A percentile compares a stretch with the other conserved stretches of the same genome.
Conservation (phyloP, 92 coral and sea anemone species). For the Porites divaricata region DNA sequence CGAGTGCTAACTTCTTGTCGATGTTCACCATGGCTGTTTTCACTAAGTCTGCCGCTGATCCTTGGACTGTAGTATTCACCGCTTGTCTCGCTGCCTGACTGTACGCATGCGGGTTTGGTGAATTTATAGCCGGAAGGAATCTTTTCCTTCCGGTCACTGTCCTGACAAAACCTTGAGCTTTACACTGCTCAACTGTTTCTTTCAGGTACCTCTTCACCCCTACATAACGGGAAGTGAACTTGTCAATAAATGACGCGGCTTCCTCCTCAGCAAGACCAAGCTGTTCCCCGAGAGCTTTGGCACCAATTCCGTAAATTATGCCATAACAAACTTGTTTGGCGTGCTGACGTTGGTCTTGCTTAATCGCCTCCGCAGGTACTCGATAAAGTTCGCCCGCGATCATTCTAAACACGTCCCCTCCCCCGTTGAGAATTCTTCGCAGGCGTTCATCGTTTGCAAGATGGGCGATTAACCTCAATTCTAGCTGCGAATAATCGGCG, state of each 20-base stretch:
- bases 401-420: conserved; percentile 98
- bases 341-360: conserved; percentile 90
- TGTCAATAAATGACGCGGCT: conserved; percentile 84
- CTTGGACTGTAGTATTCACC: conserved; percentile 98
- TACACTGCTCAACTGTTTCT: conserved; percentile 88
- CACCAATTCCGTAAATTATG: conserved; percentile 95
- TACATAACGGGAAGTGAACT: conserved; percentile 85
- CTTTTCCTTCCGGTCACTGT: conserved; percentile 89
- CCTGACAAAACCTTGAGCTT: conserved; percentile 80
- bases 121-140: conserved; percentile 83
- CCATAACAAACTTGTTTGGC: conserved; percentile 98
- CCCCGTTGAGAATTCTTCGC: conserved; percentile 81
- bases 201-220: conserved; percentile 83
- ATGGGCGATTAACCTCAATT: conserved; percentile 97
- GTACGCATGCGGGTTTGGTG: conserved; percentile 84
- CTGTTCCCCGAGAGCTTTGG: conserved; percentile 94
- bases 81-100: conserved; percentile 98
- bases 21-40: conserved; percentile 95
- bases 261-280: conserved; percentile 85
- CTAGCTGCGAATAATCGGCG: conserved; percentile 99
- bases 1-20: conserved; percentile 74
- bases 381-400: conserved; percentile 91
- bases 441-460: conserved; percentile 87
- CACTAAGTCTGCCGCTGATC: conserved; percentile 99
- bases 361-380: conserved; percentile 73